Evolutionary conservation across 2,113 vertebrate genomes (phyloP).

Genomic region (Amphilophus citrinellus): DNA sequence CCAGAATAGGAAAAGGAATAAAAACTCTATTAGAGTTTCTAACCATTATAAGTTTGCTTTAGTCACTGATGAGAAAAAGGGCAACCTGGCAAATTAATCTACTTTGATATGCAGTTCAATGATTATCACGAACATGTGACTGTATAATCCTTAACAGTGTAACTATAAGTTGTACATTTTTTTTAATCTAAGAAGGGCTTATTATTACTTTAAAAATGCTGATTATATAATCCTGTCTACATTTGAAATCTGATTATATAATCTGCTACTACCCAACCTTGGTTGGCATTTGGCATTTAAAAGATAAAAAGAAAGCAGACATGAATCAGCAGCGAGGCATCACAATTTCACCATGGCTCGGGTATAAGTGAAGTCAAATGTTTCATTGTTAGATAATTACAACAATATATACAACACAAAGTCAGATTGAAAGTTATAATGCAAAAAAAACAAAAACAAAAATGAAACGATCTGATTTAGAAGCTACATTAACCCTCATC

Average conservation of each 20-base stretch:
- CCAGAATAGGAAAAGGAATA: too few species aligned
- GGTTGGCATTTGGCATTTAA: not conserved
- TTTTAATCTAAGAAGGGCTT: not conserved
- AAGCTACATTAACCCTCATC: not conserved
- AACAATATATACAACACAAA: not conserved
- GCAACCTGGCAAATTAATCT: not conserved
- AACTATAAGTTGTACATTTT: not conserved
- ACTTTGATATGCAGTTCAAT: too few species aligned
- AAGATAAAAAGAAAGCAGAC: not conserved
- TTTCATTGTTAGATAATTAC: not conserved
- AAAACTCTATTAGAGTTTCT: too few species aligned
- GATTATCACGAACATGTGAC: not conserved
- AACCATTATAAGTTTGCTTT: too few species aligned
- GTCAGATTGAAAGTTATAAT: not conserved
- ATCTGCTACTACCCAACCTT: not conserved
- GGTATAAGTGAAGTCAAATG: not conserved
- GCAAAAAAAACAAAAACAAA: not conserved
- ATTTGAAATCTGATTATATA: conserved; percentile 7
- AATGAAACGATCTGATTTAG: not conserved
- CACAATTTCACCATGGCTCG: not conserved
- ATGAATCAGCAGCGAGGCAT: not conserved
- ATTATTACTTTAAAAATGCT: not conserved
- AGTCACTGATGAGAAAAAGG: not conserved
- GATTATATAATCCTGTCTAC: not conserved
- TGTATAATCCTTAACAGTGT: not conserved